Evolutionary conservation across 2,113 vertebrate species (phyloP).

Genomic region (Nycticebus coucang): DNA sequence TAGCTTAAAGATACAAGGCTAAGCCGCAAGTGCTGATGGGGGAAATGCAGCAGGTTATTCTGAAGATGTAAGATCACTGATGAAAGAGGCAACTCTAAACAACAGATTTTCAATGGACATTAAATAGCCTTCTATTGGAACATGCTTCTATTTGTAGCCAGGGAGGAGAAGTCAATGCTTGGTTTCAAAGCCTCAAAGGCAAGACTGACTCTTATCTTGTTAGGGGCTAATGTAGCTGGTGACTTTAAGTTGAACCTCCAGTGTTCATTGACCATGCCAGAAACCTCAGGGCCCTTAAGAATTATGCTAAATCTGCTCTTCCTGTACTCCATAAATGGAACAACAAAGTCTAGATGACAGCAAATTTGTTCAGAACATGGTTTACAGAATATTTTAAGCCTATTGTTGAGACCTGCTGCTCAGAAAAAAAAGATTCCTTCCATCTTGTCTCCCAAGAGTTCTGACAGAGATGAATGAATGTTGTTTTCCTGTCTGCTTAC

Average conservation of each 20-base stretch:
- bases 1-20: not conserved
- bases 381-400: not conserved
- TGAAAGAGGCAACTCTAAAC: not conserved
- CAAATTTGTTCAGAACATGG: not conserved
- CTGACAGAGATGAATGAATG: not conserved
- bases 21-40: not conserved
- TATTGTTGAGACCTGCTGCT: not conserved
- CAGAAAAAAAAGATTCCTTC: not conserved
- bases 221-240: not conserved
- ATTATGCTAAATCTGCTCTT: not conserved
- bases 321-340: not conserved
- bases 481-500: not conserved
- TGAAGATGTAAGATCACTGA: not conserved
- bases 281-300: not conserved
- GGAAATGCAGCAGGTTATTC: not conserved
- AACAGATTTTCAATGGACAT: not conserved
- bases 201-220: not conserved
- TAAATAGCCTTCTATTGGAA: not conserved
- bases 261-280: not conserved
- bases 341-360: not conserved
- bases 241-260: not conserved
- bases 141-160: not conserved
- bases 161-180: not conserved
- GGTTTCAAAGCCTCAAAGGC: not conserved
- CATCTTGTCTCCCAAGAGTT: not conserved